phyloP scores from a whole-genome alignment of 2,888 invertebrate genomes.

The Lasioglossum zephyrum region DNA sequence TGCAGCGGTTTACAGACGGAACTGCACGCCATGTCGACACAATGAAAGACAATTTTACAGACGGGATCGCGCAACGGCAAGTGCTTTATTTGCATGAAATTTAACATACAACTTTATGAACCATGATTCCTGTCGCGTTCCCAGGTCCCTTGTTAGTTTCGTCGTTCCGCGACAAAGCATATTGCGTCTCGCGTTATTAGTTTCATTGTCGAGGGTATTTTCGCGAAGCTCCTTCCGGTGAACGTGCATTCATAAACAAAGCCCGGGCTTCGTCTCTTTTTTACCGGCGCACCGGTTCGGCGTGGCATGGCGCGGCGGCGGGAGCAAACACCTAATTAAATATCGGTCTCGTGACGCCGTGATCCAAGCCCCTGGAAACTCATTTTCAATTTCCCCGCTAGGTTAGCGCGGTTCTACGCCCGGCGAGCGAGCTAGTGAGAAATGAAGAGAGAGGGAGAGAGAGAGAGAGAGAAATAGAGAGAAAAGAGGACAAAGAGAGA shows the following conservation, averaged over 20 bases:
- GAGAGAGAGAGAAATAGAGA: background rate
- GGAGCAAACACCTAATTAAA: slow-evolving; percentile 69
- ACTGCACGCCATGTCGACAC: background rate
- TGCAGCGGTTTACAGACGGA: background rate
- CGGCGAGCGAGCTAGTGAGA: background rate
- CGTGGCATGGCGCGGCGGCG: background rate
- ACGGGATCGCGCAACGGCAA: background rate
- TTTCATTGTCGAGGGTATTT: slow-evolving; percentile 70
- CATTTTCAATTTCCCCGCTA: slow-evolving; percentile 35
- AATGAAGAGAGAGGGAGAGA: background rate
- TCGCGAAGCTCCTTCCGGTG: slow-evolving; percentile 64
- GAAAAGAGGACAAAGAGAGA: background rate
- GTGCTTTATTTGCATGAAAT: slow-evolving; percentile 36
- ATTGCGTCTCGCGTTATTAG: slow-evolving; percentile 72
- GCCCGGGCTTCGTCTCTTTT: slow-evolving; percentile 50
- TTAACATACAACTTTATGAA: slow-evolving; percentile 10
- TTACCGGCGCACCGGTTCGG: slow-evolving; percentile 17
- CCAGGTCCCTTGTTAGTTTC: slow-evolving; percentile 24
- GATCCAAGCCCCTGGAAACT: slow-evolving; percentile 16
- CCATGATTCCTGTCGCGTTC: slow-evolving; percentile 24
- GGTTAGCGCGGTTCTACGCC: background rate
- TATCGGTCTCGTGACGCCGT: slow-evolving; percentile 54
- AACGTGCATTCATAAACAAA: slow-evolving; percentile 67
- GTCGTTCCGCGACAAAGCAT: slow-evolving; percentile 59
- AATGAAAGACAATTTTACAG: slow-evolving; percentile 4